A percentile compares a stretch with the other conserved stretches of the same genome.
Conservation (phyloP, 1,140 invertebrate species). For the Macrobrachium rosenbergii region DNA sequence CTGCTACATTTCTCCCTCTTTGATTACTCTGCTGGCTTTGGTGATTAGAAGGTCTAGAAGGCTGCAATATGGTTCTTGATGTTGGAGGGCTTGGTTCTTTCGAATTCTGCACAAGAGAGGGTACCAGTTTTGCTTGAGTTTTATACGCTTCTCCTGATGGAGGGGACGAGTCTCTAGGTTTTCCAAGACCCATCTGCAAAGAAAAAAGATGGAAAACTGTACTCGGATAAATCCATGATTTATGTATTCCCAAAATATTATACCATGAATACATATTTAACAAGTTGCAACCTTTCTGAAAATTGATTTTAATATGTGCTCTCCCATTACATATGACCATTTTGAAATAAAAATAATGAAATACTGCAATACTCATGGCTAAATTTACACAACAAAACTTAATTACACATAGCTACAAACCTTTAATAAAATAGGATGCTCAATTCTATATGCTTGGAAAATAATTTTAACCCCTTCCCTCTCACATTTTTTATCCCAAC, state of each 20-base stretch:
- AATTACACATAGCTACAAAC: no score
- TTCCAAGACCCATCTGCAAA: slow-evolving; percentile 25
- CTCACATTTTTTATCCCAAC: no score
- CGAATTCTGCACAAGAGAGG: slow-evolving; percentile 26
- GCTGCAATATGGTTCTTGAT: slow-evolving; percentile 38
- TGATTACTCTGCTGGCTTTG: slow-evolving; percentile 12
- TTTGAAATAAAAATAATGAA: no score
- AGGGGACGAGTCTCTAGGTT: slow-evolving; percentile 37
- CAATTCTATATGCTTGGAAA: no score
- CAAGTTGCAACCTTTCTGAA: background rate
- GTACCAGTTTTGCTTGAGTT: slow-evolving; percentile 42
- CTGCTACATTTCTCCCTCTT: slow-evolving; percentile 9
- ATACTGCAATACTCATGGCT: no score
- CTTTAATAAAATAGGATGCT: no score
- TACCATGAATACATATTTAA: background rate
- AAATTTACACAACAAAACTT: no score
- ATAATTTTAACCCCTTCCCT: no score
- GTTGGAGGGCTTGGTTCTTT: slow-evolving; percentile 16
- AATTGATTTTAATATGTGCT: no score
- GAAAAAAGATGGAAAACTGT: background rate
- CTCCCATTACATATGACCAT: no score
- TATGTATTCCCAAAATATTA: background rate
- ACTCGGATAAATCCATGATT: background rate
- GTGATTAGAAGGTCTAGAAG: slow-evolving; percentile 28
- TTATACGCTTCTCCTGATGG: slow-evolving; percentile 29